phyloP scores from a whole-genome alignment of 2,797 vertebrate species.

The Pseudopleuronectes americanus region DNA sequence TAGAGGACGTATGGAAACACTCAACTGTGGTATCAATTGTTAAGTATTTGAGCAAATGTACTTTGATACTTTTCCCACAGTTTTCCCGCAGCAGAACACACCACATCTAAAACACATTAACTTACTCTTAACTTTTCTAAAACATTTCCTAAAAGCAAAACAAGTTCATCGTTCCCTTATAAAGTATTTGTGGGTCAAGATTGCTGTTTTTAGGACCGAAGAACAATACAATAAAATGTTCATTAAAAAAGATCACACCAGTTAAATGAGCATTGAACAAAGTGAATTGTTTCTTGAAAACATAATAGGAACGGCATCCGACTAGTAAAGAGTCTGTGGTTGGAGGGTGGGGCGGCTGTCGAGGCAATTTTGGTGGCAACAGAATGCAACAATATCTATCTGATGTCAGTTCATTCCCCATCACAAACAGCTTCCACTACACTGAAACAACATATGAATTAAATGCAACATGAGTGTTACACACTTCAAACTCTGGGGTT shows the following conservation, averaged over 20 bases:
- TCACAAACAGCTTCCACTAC: constrained; percentile 14
- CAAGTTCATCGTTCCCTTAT: constrained; percentile 17
- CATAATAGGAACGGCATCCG: constrained; percentile 27
- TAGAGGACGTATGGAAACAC: neutral
- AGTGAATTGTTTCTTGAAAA: constrained; percentile 17
- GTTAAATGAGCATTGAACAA: constrained; percentile 50
- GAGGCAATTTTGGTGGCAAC: constrained; percentile 42
- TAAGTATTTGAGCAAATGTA: neutral
- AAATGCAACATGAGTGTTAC: constrained; percentile 22
- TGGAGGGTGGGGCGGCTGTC: constrained; percentile 36
- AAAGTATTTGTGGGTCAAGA: constrained; percentile 36
- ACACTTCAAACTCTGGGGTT: constrained; percentile 32
- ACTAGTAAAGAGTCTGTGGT: constrained; percentile 36
- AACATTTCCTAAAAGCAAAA: constrained; percentile 9
- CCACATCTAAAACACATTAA: neutral
- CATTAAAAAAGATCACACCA: constrained; percentile 48
- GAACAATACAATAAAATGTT: constrained; percentile 50
- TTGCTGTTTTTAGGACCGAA: constrained; percentile 39
- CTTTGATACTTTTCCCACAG: neutral
- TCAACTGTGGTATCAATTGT: neutral
- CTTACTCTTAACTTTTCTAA: neutral
- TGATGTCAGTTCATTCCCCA: constrained; percentile 37
- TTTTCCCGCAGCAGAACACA: neutral
- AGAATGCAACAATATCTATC: constrained; percentile 35
- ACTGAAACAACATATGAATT: too few relatives aligned